Evolutionary conservation across 2,113 vertebrate genomes (phyloP).

Genomic region (Thamnophis sirtalis): DNA sequence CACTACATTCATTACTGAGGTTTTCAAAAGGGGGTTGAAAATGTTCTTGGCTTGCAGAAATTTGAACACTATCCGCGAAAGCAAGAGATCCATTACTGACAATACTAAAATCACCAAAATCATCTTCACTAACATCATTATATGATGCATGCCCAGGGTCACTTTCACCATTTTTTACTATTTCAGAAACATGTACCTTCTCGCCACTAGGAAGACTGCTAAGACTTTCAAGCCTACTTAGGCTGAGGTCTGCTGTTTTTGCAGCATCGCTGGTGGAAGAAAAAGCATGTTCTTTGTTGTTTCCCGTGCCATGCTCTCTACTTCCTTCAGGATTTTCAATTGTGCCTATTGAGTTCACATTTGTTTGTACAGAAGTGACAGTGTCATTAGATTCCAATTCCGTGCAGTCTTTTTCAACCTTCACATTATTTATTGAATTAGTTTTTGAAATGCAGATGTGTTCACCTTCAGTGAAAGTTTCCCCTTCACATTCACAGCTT

Average conservation of each 20-base stretch:
- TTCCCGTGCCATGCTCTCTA: constrained; percentile 35
- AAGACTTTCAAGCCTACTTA: constrained; percentile 41
- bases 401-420: constrained; percentile 48
- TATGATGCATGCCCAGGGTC: constrained; percentile 62
- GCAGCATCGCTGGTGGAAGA: constrained; percentile 36
- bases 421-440: constrained; percentile 28
- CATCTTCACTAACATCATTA: constrained; percentile 61
- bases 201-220: constrained; percentile 50
- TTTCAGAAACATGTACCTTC: constrained; percentile 42
- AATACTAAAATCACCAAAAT: constrained; percentile 80
- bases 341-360: constrained; percentile 60
- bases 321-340: constrained; percentile 42
- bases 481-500: constrained; percentile 48
- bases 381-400: constrained; percentile 53
- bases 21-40: constrained; percentile 58
- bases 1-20: constrained; percentile 69
- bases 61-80: constrained; percentile 52
- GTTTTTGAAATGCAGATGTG: constrained; percentile 58
- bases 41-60: constrained; percentile 58
- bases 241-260: constrained; percentile 41
- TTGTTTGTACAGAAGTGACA: constrained; percentile 41
- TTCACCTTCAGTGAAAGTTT: constrained; percentile 33
- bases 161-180: constrained; percentile 52
- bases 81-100: constrained; percentile 67
- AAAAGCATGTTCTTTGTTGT: constrained; percentile 46